Base-by-base conservation (phyloP, 2,113 vertebrate species). In the Sylvietta virens region DNA sequence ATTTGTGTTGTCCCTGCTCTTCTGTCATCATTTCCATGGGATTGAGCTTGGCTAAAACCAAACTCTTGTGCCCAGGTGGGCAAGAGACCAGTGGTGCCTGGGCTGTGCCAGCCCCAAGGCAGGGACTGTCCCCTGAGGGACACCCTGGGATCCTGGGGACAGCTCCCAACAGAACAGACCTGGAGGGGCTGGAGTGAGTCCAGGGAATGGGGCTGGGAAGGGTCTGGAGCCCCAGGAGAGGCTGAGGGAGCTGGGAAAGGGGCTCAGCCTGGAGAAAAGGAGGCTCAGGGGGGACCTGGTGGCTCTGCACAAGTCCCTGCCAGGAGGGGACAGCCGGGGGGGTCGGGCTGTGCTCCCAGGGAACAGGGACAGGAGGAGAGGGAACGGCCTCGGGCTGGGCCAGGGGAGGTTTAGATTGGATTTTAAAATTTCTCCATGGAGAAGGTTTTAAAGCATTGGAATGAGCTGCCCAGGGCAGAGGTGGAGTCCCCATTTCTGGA, bases 321-420 rank as follows among this genome's bases (percentile, higher is more conserved):
- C 47, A 79, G 76, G 47, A 64, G 76, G 47, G 74, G 47, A 62
- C 74, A 78, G 74, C 47, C 35, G 4, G 56, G 56, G 33, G 24
- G 51, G 20, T 48, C 1, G 35, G 44, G 73, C 5, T 76, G 2
- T 61, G 6, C 4, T 60, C 6, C 0, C 35, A 42, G 48, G 71
- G 60, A 53, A 79, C 77, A 35, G 48, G 48, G 60, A 67, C 78
- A 81, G 78, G 51, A 83, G 18, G 2, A 61, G 57, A 30, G 57
- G 67, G 9, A 60, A 71, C 1, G 0, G 54, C 66, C 53, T 35
- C 80, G 20, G 44, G 35, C 17, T 48, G 78, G 15, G 5, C 22
- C 28, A 14, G 64, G 42, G 20, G 10, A 60, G 19, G 1, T 0
- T 3, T 5, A 8, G 44, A 6, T 0, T 15, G 66, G 27, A 30